Base-by-base conservation (phyloP, 2,888 invertebrate genomes). In the Parnassius glacialis region DNA sequence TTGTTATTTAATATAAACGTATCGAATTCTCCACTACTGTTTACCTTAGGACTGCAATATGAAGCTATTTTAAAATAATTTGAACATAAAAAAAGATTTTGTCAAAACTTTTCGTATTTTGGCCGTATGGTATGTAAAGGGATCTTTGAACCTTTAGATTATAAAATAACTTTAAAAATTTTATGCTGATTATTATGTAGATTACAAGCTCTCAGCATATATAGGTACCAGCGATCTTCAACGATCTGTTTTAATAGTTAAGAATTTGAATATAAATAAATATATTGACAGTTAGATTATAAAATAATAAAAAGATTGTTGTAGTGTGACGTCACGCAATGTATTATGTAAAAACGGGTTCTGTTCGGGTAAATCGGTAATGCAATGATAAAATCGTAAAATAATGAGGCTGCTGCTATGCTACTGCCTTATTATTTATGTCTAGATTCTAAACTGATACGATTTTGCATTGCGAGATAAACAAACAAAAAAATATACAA, bases 221-320 rank as follows among this genome's bases (percentile, higher is more conserved):
- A 34, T 43, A n/a, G n/a, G n/a, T n/a, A 52, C n/a, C 10, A 51
- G 10, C 67, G 72, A 73, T 67, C 64, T 72, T 74, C 73, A 71
- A 70, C 73, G 70, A 75, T 71, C 73, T 74, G 51, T 62, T 51
- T 48, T 48, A 48, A 52, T 61, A 54, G 72, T 61, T 68, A 71
- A 74, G 78, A 75, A 76, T 73, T 79, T 72, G 69, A 57, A 70
- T 67, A 70, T 65, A 65, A 51, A 25, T 45, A 55, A 47, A 25
- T 47, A 47, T 47, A 34, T 54, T 53, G 43, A 42, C 53, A 9
- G 53, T 54, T 44, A 44, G 34, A 16, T 44, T 16, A 44, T 54
- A 16, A 11, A 54, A 44, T 25, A 45, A 44, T 54, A 10, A 12
- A 3, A 59, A 47, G 47, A 42, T 52, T 34, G 45, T 52, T 34